These are phyloP conservation scores for Anoura caudifer DNA, from an alignment of 2,113 vertebrate genomes.

Conservation along the genomic window DNA sequence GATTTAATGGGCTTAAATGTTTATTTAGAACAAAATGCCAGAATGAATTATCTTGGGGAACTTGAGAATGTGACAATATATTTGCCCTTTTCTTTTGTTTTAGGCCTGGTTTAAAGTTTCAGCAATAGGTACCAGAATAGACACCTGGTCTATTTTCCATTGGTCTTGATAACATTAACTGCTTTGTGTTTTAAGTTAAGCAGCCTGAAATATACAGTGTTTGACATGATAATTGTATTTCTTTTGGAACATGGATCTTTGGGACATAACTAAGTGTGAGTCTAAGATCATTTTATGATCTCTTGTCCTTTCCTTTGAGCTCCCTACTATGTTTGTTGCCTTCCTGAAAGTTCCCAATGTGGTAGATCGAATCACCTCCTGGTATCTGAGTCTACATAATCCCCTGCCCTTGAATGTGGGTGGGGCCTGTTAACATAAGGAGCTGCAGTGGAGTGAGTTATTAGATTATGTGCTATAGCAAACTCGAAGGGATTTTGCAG, in stretches of 20 bases:
- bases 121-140: neutral
- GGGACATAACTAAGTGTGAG: neutral
- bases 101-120: neutral
- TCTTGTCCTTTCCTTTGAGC: neutral
- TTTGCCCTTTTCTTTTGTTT: constrained; percentile 21
- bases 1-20: constrained; percentile 44
- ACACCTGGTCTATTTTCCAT: neutral
- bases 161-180: neutral
- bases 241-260: neutral
- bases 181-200: neutral
- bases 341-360: neutral
- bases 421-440: neutral
- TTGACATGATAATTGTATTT: neutral
- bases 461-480: neutral
- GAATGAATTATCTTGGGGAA: constrained; percentile 41
- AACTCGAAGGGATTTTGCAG: neutral
- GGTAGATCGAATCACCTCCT: neutral
- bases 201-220: neutral
- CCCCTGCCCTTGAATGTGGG: neutral
- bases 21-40: constrained; percentile 62
- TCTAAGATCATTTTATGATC: neutral
- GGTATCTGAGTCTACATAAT: neutral
- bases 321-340: neutral
- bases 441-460: neutral
- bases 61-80: constrained; percentile 4